A percentile compares a stretch with the other conserved stretches of the same genome.
These are phyloP conservation scores for Apotomis capreana DNA, from an alignment of 2,888 invertebrate genomes.

Conservation along the genomic window DNA sequence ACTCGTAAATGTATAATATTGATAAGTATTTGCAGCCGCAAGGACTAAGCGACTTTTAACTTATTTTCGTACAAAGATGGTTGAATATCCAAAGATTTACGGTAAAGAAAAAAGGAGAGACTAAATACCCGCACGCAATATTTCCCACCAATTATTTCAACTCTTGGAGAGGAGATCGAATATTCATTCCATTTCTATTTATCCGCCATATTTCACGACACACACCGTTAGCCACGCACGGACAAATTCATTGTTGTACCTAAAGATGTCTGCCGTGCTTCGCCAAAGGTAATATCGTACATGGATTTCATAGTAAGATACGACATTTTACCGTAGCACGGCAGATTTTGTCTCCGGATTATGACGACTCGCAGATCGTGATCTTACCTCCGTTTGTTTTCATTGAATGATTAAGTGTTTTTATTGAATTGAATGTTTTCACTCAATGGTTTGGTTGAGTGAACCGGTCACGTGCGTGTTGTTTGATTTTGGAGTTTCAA, in stretches of 20 bases:
- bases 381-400: slow-evolving; percentile 32
- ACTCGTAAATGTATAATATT: no score
- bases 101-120: no score
- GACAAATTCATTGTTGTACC: slow-evolving; percentile 48
- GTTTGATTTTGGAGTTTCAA: slow-evolving; percentile 4
- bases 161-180: not conserved
- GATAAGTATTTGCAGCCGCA: no score
- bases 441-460: slow-evolving; percentile 5
- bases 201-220: slow-evolving; percentile 31
- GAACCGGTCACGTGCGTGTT: slow-evolving; percentile 11
- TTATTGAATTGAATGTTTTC: slow-evolving; percentile 4
- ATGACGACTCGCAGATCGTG: slow-evolving; percentile 33
- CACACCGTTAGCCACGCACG: slow-evolving; percentile 48
- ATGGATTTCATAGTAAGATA: no score
- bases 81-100: no score
- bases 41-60: no score
- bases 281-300: no score
- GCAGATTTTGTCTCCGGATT: slow-evolving; percentile 44
- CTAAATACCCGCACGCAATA: no score
- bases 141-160: no score
- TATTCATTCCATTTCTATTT: slow-evolving; percentile 6
- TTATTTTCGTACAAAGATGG: no score
- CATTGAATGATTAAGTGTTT: slow-evolving; percentile 23
- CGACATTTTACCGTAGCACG: not conserved
- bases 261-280: no score